Conservation (phyloP, 2,797 vertebrate genomes). For the Aulostomus chinensis region DNA sequence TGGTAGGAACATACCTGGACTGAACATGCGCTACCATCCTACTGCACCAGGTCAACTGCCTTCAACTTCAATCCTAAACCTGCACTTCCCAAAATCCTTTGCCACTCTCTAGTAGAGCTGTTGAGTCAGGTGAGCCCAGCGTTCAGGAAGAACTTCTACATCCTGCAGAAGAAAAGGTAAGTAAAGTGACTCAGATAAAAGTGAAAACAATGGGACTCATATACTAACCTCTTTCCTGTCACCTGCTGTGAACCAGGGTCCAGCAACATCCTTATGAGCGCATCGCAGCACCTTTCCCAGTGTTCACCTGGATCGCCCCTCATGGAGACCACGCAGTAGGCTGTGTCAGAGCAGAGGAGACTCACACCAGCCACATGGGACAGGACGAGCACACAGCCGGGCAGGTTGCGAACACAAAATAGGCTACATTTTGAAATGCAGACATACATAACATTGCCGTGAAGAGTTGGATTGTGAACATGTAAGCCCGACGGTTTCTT, state of each 20-base stretch:
- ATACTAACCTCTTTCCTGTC: background rate
- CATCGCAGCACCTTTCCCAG: constrained; percentile 92
- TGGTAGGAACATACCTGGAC: too few relatives aligned
- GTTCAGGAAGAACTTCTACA: constrained; percentile 92
- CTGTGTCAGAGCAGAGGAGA: constrained; percentile 89
- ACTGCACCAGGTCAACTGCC: constrained; percentile 85
- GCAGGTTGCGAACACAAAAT: constrained; percentile 79
- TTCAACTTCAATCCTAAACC: constrained; percentile 96
- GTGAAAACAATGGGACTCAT: too few relatives aligned
- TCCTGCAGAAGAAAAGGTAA: constrained; percentile 92
- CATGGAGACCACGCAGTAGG: constrained; percentile 89
- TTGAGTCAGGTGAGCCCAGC: constrained; percentile 93
- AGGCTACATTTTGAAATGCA: background rate
- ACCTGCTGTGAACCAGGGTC: constrained; percentile 74
- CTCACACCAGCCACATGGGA: constrained; percentile 86
- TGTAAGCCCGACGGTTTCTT: too few relatives aligned
- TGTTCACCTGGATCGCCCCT: constrained; percentile 92
- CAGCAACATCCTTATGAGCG: constrained; percentile 91
- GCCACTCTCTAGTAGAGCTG: constrained; percentile 94
- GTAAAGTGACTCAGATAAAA: background rate
- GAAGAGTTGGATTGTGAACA: too few relatives aligned
- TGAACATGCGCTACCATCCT: background rate
- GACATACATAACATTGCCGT: constrained; percentile 6
- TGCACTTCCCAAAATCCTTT: constrained; percentile 89
- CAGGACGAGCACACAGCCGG: constrained; percentile 92